Conservation (phyloP, 2,888 invertebrate species). For the Calephelis perditalis region DNA sequence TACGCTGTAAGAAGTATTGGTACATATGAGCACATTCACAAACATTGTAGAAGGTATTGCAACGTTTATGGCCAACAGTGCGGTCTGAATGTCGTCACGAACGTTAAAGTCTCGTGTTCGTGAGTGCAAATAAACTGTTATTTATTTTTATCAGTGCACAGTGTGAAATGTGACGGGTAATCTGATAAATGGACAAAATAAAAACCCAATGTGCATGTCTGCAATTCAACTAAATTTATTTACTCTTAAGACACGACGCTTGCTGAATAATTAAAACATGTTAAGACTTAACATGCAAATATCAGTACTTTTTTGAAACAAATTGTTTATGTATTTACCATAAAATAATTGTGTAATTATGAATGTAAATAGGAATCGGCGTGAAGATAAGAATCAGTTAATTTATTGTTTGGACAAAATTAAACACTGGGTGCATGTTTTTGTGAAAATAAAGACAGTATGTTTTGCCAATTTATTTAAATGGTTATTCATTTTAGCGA, state of each 20-base stretch:
- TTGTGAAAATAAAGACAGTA: too few relatives aligned
- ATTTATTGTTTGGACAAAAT: too few relatives aligned
- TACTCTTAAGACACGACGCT: conserved; percentile 29
- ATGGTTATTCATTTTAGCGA: too few relatives aligned
- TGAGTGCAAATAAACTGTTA: conserved; percentile 43
- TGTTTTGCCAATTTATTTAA: too few relatives aligned
- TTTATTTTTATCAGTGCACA: conserved; percentile 50
- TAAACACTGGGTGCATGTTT: too few relatives aligned
- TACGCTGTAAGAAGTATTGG: conserved; percentile 6
- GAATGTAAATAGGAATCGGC: too few relatives aligned
- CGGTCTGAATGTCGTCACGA: conserved; percentile 14
- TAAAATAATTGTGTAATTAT: too few relatives aligned
- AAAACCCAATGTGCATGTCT: conserved; percentile 39
- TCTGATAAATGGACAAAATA: conserved; percentile 56
- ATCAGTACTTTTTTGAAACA: conserved; percentile 7
- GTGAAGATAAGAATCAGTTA: too few relatives aligned
- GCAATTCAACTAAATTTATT: conserved; percentile 53
- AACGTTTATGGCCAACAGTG: conserved; percentile 15
- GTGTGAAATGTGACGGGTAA: conserved; percentile 45
- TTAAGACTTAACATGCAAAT: conserved; percentile 17
- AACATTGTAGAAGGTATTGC: conserved; percentile 13
- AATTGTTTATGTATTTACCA: conserved; percentile 7
- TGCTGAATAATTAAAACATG: conserved; percentile 24
- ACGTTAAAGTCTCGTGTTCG: conserved; percentile 18
- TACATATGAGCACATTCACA: conserved; percentile 10